A percentile compares a stretch with the other conserved stretches of the same genome.
Evolutionary conservation across 2,113 vertebrate genomes (phyloP).

Genomic region (Salvelinus alpinus): DNA sequence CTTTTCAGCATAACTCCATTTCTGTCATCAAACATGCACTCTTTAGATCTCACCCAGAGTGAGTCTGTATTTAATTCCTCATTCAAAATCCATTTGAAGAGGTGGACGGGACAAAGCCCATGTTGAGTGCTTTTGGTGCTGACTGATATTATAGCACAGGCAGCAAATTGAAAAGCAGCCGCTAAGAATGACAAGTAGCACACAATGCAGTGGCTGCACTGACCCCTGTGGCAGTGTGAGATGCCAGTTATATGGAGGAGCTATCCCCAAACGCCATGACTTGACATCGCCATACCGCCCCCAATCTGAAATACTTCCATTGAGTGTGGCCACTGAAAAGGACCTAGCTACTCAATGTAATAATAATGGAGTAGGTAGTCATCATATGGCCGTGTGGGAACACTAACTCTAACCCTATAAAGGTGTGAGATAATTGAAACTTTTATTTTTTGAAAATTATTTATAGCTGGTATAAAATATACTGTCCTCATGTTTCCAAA

Average conservation of each 20-base stretch:
- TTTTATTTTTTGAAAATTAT: too few species aligned
- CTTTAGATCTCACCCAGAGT: neutral
- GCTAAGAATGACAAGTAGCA: constrained; percentile 48
- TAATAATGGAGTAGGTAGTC: constrained; percentile 40
- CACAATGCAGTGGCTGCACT: constrained; percentile 28
- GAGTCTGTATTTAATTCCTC: constrained; percentile 27
- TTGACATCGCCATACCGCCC: constrained; percentile 24
- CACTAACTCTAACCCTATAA: too few species aligned
- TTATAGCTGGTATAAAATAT: too few species aligned
- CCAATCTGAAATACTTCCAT: constrained; percentile 37
- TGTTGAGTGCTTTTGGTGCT: constrained; percentile 26
- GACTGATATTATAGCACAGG: constrained; percentile 41
- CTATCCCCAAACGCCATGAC: constrained; percentile 32
- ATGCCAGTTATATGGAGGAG: constrained; percentile 30
- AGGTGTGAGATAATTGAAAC: too few species aligned
- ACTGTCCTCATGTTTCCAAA: too few species aligned
- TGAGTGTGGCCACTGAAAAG: constrained; percentile 20
- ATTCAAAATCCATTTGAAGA: constrained; percentile 23
- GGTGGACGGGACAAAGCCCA: constrained; percentile 7
- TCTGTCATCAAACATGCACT: neutral
- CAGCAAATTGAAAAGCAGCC: constrained; percentile 47
- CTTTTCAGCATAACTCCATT: neutral
- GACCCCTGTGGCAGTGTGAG: constrained; percentile 38
- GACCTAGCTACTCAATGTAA: constrained; percentile 26
- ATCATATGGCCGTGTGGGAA: constrained; percentile 3